These are phyloP conservation scores for Drosophila repletoides DNA, from an alignment of 1,140 invertebrate genomes.

Conservation along the genomic window DNA sequence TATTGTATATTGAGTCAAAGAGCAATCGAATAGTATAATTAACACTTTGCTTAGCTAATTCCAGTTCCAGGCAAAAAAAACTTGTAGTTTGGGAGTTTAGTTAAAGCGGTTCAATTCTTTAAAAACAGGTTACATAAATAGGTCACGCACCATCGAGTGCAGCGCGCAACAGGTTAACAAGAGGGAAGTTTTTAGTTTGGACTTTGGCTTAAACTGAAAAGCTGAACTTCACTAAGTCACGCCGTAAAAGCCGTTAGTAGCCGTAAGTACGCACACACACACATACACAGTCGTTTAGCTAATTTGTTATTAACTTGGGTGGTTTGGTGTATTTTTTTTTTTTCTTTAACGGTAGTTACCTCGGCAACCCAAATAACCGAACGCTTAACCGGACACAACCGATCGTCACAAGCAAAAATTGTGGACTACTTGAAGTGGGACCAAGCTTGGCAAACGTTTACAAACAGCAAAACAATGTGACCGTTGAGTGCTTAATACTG, in stretches of 20 bases:
- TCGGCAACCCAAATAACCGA: slow-evolving; percentile 45
- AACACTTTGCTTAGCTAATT: slow-evolving; percentile 42
- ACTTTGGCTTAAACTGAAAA: slow-evolving; percentile 38
- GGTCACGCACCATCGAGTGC: slow-evolving; percentile 76
- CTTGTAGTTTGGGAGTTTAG: slow-evolving; percentile 36
- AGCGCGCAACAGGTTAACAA: slow-evolving; percentile 66
- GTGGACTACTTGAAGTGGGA: slow-evolving; percentile 25
- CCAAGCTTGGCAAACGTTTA: not conserved
- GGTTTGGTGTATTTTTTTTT: slow-evolving; percentile 12
- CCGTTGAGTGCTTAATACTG: not conserved
- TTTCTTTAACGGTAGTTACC: slow-evolving; percentile 48
- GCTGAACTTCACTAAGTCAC: slow-evolving; percentile 30
- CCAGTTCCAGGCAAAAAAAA: slow-evolving; percentile 41
- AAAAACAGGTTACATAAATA: slow-evolving; percentile 81
- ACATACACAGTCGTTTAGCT: slow-evolving; percentile 16
- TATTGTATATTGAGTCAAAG: slow-evolving; percentile 8
- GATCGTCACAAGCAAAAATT: slow-evolving; percentile 46
- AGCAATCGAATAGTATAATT: slow-evolving; percentile 37
- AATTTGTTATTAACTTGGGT: slow-evolving; percentile 20
- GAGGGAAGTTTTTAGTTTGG: slow-evolving; percentile 44
- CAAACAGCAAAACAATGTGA: slow-evolving; percentile 15
- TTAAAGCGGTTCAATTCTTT: slow-evolving; percentile 64
- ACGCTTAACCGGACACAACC: slow-evolving; percentile 31
- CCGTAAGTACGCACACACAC: slow-evolving; percentile 19
- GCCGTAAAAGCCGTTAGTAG: slow-evolving; percentile 7